Percentiles rank a stretch among this genome's conserved stretches.
These are phyloP conservation scores for Panagrolaimus sp. DNA, from an alignment of 1,140 invertebrate species.

Conservation along the genomic window DNA sequence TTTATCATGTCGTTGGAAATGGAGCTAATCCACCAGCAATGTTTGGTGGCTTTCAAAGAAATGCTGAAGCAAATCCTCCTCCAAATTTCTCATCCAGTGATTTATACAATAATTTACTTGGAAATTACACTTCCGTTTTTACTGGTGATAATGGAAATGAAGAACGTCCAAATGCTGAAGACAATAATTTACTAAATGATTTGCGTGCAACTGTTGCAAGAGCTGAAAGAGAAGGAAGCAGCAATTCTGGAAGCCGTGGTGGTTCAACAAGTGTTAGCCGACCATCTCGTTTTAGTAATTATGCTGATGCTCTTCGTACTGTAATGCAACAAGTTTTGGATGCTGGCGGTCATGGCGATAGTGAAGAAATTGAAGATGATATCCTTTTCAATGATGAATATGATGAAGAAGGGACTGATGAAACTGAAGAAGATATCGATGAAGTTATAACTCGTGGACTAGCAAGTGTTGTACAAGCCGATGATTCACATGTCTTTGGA, in stretches of 20 bases:
- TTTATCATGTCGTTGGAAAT: no score
- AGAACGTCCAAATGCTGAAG: no score
- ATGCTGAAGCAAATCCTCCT: background rate
- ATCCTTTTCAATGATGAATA: background rate
- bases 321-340: constrained; percentile 37
- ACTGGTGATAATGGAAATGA: no score
- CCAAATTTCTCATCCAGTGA: background rate
- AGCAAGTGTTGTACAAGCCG: background rate
- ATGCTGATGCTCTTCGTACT: constrained; percentile 37
- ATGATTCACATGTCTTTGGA: background rate
- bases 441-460: background rate
- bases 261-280: background rate
- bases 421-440: constrained; percentile 20
- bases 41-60: background rate
- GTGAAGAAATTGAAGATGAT: constrained; percentile 20
- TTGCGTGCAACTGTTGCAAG: background rate
- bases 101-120: background rate
- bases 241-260: constrained; percentile 12
- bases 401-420: constrained; percentile 20
- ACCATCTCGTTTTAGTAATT: constrained; percentile 22
- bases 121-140: background rate
- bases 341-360: background rate
- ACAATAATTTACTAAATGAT: no score
- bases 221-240: background rate
- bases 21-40: no score